Percentiles rank a stretch among this genome's conserved stretches.
Evolutionary conservation across 1,140 invertebrate genomes (phyloP).

Genomic region (Tetramorium simillimum): DNA sequence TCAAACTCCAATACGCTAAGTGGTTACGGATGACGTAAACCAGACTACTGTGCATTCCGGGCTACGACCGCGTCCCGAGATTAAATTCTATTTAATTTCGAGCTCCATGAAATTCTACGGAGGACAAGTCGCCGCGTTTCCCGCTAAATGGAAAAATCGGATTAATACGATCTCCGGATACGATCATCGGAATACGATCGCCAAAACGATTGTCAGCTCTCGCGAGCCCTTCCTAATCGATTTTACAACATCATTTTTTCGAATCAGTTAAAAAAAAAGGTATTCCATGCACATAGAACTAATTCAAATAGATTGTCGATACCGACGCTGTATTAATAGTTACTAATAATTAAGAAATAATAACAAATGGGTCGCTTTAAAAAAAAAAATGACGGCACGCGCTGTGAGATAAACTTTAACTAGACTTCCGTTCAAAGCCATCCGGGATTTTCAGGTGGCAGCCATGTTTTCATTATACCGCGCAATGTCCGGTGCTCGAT

Average conservation of each 20-base stretch:
- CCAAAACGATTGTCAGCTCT: neutral
- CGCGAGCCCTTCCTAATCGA: neutral
- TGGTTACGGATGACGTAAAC: constrained; percentile 83
- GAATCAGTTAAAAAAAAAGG: neutral
- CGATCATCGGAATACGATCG: neutral
- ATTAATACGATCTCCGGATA: constrained; percentile 12
- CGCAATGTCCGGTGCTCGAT: constrained; percentile 81
- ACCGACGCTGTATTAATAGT: neutral
- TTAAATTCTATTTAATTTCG: constrained; percentile 84
- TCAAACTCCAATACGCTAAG: constrained; percentile 85
- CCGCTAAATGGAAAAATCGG: constrained; percentile 34
- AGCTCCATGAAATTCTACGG: constrained; percentile 73
- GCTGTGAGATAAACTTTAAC: constrained; percentile 14
- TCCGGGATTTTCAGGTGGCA: constrained; percentile 75
- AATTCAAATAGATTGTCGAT: neutral
- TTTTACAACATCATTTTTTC: neutral
- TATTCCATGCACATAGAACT: neutral
- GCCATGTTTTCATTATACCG: constrained; percentile 82
- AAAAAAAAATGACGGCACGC: neutral
- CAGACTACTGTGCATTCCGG: constrained; percentile 74
- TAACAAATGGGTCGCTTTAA: neutral
- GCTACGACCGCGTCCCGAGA: constrained; percentile 69
- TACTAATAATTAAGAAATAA: neutral
- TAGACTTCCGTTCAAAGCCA: constrained; percentile 65
- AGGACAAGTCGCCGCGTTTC: constrained; percentile 45